phyloP scores from a whole-genome alignment of 2,888 invertebrate genomes.

The Gandaritis pyraliata region DNA sequence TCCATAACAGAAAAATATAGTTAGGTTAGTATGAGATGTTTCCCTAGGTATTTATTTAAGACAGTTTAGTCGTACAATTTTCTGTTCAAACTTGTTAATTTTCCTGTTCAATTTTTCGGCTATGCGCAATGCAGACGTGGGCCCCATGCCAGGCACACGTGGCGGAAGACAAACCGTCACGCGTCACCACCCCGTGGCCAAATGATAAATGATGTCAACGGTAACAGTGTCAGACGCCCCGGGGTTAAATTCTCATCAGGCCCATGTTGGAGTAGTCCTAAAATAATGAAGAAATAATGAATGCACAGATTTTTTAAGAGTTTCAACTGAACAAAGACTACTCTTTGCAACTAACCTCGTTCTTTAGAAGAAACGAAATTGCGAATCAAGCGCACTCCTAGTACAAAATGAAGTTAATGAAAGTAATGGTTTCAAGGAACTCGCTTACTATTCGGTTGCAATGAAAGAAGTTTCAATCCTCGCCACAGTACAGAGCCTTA shows the following conservation, averaged over 20 bases:
- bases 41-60: too few species aligned
- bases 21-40: too few species aligned
- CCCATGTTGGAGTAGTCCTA: neutral
- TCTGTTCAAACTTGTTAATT: neutral
- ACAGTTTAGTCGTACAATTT: too few species aligned
- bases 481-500: slow-evolving; percentile 19
- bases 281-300: neutral
- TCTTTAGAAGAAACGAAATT: too few species aligned
- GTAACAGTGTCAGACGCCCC: slow-evolving; percentile 36
- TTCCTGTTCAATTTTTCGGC: slow-evolving; percentile 1
- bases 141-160: slow-evolving; percentile 28
- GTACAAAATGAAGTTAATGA: slow-evolving; percentile 14
- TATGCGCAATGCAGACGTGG: slow-evolving; percentile 29
- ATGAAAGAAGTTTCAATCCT: slow-evolving; percentile 30
- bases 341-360: too few species aligned
- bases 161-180: slow-evolving; percentile 35
- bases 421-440: slow-evolving; percentile 18
- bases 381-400: neutral
- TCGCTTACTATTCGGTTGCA: slow-evolving; percentile 14
- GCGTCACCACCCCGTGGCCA: slow-evolving; percentile 40
- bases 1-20: too few species aligned
- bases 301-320: neutral
- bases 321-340: neutral
- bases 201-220: slow-evolving; percentile 39
- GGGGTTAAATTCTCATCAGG: slow-evolving; percentile 39